These are phyloP conservation scores for Bombus picipes DNA, from an alignment of 1,140 invertebrate genomes.

Conservation along the genomic window DNA sequence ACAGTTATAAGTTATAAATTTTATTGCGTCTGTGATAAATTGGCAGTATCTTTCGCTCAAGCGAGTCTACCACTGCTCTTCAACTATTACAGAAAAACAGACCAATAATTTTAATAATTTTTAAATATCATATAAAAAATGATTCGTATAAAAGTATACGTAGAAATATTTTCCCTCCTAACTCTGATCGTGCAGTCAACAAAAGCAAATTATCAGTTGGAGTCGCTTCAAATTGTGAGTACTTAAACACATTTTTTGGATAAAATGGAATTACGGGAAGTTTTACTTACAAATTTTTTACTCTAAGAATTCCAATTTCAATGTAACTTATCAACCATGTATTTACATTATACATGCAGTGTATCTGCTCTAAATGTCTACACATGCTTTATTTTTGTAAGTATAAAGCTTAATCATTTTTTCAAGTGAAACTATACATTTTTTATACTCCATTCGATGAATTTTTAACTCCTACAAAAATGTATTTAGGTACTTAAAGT, in stretches of 20 bases:
- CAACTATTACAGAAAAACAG: not conserved
- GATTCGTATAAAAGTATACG: not conserved
- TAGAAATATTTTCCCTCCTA: not conserved
- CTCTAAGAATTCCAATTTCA: not conserved
- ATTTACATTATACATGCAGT: not conserved
- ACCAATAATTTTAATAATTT: no score
- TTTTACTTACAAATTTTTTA: no score
- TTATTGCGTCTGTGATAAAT: not conserved
- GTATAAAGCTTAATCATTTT: no score
- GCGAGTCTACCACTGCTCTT: not conserved
- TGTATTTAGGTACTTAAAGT: no score
- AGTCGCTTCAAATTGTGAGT: conserved; percentile 56
- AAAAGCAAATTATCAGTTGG: not conserved
- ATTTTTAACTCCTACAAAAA: no score
- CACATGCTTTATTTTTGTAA: no score
- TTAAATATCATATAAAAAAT: not conserved
- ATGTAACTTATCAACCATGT: no score
- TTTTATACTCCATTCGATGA: no score
- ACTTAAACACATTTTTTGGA: not conserved
- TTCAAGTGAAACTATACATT: no score
- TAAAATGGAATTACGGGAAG: not conserved
- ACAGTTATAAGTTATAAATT: not conserved
- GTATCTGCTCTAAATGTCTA: not conserved
- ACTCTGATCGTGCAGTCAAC: not conserved
- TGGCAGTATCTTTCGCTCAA: not conserved